Conservation (phyloP, 2,113 vertebrate species). For the Callipepla californica region DNA sequence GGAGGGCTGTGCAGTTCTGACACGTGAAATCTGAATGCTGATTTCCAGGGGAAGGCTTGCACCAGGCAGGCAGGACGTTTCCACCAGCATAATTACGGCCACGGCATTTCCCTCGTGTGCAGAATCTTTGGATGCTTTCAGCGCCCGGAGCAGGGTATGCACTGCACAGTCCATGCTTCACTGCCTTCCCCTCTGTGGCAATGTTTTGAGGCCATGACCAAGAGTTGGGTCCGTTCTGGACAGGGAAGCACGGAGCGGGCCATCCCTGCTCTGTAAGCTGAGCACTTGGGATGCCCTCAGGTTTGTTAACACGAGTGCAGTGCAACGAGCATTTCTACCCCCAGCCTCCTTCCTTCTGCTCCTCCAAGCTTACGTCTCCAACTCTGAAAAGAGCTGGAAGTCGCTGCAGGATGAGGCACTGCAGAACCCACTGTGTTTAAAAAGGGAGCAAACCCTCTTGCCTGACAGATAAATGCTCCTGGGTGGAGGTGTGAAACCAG, state of each 20-base stretch:
- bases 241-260: background rate
- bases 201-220: background rate
- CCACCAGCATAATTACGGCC: background rate
- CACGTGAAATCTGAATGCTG: background rate
- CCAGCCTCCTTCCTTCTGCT: background rate
- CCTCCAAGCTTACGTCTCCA: background rate
- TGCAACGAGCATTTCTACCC: background rate
- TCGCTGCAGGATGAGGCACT: background rate
- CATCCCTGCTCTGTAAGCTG: background rate
- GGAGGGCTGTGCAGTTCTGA: background rate
- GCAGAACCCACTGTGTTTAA: background rate
- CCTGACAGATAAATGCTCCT: background rate
- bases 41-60: background rate
- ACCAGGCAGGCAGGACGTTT: background rate
- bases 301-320: rapidly evolving
- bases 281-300: background rate
- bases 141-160: background rate
- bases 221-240: background rate
- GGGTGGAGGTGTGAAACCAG: background rate
- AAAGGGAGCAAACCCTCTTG: background rate
- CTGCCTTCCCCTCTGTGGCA: background rate
- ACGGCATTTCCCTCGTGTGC: background rate
- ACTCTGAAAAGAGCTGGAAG: background rate
- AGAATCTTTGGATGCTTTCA: background rate
- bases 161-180: background rate